A percentile compares a stretch with the other conserved stretches of the same genome.
These are phyloP conservation scores for Lepus oiostolus DNA, from an alignment of 2,797 vertebrate species.

Conservation along the genomic window DNA sequence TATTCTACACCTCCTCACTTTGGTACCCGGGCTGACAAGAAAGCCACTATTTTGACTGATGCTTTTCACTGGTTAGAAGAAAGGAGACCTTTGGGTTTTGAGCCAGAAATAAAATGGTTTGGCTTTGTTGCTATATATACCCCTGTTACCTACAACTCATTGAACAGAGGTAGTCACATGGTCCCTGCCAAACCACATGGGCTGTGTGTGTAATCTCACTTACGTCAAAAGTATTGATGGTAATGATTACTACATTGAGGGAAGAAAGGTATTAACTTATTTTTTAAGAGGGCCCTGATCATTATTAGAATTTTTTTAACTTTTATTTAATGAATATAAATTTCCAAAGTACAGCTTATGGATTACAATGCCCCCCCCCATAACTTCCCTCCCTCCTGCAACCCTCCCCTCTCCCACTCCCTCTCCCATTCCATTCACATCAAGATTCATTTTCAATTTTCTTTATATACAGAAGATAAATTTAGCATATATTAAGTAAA, in stretches of 20 bases:
- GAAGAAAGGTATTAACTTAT: neutral
- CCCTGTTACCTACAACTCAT: neutral
- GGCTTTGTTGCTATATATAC: neutral
- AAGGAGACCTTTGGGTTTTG: constrained; percentile 1
- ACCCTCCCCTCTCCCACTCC: too few species aligned
- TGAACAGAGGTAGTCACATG: neutral
- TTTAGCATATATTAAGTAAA: too few species aligned
- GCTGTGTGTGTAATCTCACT: neutral
- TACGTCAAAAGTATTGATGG: neutral
- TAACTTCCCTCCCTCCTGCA: too few species aligned
- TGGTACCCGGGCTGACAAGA: neutral
- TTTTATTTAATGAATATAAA: too few species aligned
- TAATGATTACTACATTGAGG: neutral
- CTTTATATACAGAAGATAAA: too few species aligned
- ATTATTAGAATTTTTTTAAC: neutral
- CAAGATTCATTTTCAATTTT: too few species aligned
- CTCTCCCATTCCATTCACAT: too few species aligned
- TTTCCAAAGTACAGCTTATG: too few species aligned
- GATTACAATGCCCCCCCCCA: too few species aligned
- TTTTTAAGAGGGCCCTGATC: neutral
- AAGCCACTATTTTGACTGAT: neutral
- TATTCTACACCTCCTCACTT: neutral
- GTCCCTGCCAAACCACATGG: neutral
- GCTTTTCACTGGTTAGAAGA: neutral
- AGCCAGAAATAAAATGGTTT: neutral